Base-by-base conservation (phyloP, 2,888 invertebrate genomes). In the Apodemia duryi region DNA sequence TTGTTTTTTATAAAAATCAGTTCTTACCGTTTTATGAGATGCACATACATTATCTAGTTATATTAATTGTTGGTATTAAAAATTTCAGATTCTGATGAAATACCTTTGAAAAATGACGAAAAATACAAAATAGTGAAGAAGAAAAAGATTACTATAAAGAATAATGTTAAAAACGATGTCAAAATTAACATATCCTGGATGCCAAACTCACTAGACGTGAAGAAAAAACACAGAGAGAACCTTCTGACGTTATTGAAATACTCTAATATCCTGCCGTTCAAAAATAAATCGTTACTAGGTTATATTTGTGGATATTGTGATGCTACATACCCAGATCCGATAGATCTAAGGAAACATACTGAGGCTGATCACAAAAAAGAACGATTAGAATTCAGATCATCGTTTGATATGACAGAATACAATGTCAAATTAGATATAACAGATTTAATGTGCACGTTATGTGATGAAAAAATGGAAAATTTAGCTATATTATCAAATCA, bases 231-330 rank as follows among this genome's bases (percentile, higher is more conserved):
- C 51, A 76, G 68, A 51, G 83, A 85, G 3, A 91, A 91, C 46
- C 66, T 90, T 0, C 72, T 78, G 2, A 84, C 79, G 0, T 80
- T 91, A 63, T 67, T 91, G 0, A 76, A 85, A 28, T 85, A 74
- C 63, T 87, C 88, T 0, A 91, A 88, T 54, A 87, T 79, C 0
- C 77, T 78, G 0, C 88, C 88, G 0, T 91, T 91, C 66, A 84
- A 81, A 21, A 83, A 86, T 43, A 88, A 85, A 68, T 80, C 82
- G 0, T 66, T 87, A 0, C 65, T 87, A 0, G 90, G 91, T 0
- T 89, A 78, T 63, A 73, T 81, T 0, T 91, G 91, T 66, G 83
- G 82, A 0, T 90, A 87, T 63, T 91, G 91, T 11, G 77, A 85
- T 0, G 61, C 71, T 0, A 76, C 82, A 0, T 88, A 76, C 70